Conservation (phyloP, 2,113 vertebrate species). For the Capra hircus region DNA sequence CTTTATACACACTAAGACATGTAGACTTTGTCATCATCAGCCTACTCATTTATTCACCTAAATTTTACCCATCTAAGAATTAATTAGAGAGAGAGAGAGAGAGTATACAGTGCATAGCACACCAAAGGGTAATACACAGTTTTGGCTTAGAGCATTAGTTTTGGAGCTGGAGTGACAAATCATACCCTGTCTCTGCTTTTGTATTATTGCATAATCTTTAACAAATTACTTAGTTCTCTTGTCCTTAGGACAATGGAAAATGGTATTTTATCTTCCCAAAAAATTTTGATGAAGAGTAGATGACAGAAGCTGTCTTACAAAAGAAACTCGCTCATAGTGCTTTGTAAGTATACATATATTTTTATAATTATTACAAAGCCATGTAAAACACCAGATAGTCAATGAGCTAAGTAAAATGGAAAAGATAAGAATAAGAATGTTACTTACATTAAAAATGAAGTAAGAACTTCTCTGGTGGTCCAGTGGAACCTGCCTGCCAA, state of each 20-base stretch:
- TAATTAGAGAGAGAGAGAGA: neutral
- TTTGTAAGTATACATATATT: neutral
- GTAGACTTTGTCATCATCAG: neutral
- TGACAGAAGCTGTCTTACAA: neutral
- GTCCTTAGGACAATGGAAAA: neutral
- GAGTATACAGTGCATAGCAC: neutral
- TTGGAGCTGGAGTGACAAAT: neutral
- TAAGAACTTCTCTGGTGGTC: neutral
- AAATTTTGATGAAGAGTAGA: neutral
- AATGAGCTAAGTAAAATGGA: neutral
- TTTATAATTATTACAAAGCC: neutral
- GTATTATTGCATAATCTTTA: neutral
- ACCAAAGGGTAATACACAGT: neutral
- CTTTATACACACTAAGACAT: accelerated
- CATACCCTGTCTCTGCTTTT: neutral
- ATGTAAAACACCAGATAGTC: neutral
- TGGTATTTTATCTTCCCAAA: neutral
- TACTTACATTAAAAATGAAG: neutral
- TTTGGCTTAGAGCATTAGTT: neutral
- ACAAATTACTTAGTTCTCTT: neutral
- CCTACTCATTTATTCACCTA: neutral
- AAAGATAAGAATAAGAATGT: neutral
- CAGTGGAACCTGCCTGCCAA: neutral
- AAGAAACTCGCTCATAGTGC: no score
- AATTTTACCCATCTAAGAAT: neutral